Evolutionary conservation across 1,140 invertebrate genomes (phyloP), one percentile per base, ranked within the genome.

Genomic region (Acromyrmex charruanus): DNA sequence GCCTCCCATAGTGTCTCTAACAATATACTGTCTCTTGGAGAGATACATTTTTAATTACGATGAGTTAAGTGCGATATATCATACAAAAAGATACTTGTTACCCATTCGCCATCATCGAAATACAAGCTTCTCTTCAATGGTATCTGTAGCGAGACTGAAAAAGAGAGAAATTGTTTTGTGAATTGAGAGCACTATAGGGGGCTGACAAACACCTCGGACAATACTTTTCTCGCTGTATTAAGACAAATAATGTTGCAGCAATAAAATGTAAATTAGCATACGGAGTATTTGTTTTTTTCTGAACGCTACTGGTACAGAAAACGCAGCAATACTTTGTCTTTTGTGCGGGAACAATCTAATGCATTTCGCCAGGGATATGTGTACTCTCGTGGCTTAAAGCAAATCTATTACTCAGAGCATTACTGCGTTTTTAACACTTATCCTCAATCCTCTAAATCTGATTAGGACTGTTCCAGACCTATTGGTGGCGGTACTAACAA

Each of bases 381-480:
- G n/a, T 25, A n/a, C 18, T 69, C 14, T 58, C 44, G 21, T 31
- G 10, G 58, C 9, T 71, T 71, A 6, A 39, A 79, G 39, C 3
- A 1, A 66, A 25, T 25, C 28, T 79, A 14, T 51, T 14, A 85
- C 9, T 87, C 80, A 90, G 88, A 89, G 81, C 87, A 93, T 95
- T 95, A 93, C 92, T 95, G 94, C 93, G 91, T 95, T 95, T 94
- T 90, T 65, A 88, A 75, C 65, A 92, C 77, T 87, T 87, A 88
- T 90, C 87, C 93, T 90, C 77, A 65, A 88, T 91, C 92, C 92
- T 87, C 91, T 91, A 89, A 95, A 95, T 95, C 94, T 95, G 94
- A 95, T 95, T 95, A 95, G 95, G 94, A 95, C 94, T 95, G 95
- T 95, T 95, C 95, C 94, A 95, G 94, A 95, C 94, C 72, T 86